phyloP scores from a whole-genome alignment of 2,113 vertebrate genomes.

The Lepus americanus region DNA sequence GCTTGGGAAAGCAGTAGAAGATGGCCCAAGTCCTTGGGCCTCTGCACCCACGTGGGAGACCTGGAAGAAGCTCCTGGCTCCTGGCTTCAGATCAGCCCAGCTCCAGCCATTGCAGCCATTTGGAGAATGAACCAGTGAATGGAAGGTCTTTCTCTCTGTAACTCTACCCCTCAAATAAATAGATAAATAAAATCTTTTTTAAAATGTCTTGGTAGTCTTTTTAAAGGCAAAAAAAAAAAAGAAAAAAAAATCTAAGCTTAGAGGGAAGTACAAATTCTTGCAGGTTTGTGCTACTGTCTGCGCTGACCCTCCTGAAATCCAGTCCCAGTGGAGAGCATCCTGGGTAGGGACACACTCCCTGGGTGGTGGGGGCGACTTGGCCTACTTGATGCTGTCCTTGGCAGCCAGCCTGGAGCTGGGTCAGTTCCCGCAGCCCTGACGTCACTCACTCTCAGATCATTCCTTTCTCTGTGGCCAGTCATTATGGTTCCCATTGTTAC shows the following conservation, averaged over 20 bases:
- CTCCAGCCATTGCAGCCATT: too few relatives aligned
- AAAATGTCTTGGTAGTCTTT: constrained; percentile 1
- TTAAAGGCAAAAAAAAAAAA: constrained; percentile 14
- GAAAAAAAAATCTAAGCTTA: constrained; percentile 34
- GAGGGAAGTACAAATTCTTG: background rate
- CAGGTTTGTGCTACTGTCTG: background rate
- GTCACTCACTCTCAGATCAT: background rate
- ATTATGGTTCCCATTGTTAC: background rate
- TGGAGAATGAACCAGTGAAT: too few relatives aligned
- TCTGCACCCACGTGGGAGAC: too few relatives aligned
- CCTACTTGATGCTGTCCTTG: background rate
- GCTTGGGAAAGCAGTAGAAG: too few relatives aligned
- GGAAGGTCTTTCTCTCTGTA: too few relatives aligned
- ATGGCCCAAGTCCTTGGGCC: too few relatives aligned
- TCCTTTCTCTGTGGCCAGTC: constrained; percentile 10
- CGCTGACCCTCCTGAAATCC: background rate
- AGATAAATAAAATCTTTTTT: too few relatives aligned
- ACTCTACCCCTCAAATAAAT: too few relatives aligned
- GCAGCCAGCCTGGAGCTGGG: background rate
- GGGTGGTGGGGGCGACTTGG: background rate
- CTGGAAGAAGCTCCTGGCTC: too few relatives aligned
- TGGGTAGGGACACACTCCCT: background rate
- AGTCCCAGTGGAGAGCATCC: background rate
- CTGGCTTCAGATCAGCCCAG: too few relatives aligned
- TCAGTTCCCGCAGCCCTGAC: background rate